These are phyloP conservation scores for Zygogramma bicolorata DNA, from an alignment of 2,888 invertebrate genomes.

Conservation along the genomic window DNA sequence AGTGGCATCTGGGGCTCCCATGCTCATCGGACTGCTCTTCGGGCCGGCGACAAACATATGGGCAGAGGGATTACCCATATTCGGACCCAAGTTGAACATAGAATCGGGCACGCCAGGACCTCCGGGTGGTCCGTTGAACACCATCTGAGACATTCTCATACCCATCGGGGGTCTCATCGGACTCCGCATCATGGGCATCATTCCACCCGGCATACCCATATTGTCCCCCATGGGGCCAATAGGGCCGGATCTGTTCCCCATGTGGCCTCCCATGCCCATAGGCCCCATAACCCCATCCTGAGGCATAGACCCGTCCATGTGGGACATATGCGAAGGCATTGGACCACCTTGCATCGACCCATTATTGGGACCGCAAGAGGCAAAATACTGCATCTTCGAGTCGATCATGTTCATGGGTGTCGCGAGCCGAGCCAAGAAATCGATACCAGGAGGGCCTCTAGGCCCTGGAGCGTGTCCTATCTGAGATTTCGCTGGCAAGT, in stretches of 20 bases:
- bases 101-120: conserved; percentile 59
- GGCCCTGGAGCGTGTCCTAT: conserved; percentile 80
- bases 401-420: conserved; percentile 83
- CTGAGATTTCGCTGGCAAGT: conserved; percentile 95
- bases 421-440: conserved; percentile 89
- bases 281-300: conserved; percentile 67
- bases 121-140: conserved; percentile 64
- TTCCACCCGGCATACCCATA: conserved; percentile 65
- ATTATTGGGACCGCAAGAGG: conserved; percentile 70
- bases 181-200: conserved; percentile 65
- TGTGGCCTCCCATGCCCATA: conserved; percentile 67
- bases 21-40: conserved; percentile 72
- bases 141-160: conserved; percentile 63
- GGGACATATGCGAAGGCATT: conserved; percentile 66
- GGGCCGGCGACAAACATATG: conserved; percentile 73
- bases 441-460: conserved; percentile 89
- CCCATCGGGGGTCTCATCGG: conserved; percentile 67
- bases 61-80: conserved; percentile 67
- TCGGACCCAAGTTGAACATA: conserved; percentile 61
- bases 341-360: conserved; percentile 67
- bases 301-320: conserved; percentile 65
- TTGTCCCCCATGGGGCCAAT: conserved; percentile 64
- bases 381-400: conserved; percentile 83
- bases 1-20: conserved; percentile 73
- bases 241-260: conserved; percentile 58